These are phyloP conservation scores for Lota lota DNA, from an alignment of 2,113 vertebrate genomes.

Conservation along the genomic window DNA sequence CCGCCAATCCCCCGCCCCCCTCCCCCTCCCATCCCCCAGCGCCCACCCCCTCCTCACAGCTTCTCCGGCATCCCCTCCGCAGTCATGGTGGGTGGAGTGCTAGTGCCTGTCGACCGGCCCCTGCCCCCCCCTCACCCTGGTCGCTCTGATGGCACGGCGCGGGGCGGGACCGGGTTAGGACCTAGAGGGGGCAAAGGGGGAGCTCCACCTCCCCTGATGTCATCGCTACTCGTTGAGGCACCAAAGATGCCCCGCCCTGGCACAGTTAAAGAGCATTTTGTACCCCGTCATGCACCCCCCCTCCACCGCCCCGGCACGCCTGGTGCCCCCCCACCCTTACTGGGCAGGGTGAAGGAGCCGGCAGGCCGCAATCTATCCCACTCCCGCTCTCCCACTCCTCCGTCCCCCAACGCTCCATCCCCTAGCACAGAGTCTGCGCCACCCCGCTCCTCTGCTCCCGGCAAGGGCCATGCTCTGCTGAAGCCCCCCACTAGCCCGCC, in stretches of 20 bases:
- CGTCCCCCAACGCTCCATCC: constrained; percentile 57
- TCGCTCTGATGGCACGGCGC: constrained; percentile 53
- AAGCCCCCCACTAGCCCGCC: constrained; percentile 53
- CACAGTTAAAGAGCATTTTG: constrained; percentile 83
- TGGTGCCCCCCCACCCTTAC: constrained; percentile 68
- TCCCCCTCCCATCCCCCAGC: constrained; percentile 60
- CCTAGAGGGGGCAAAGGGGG: constrained; percentile 43
- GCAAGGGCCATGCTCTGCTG: constrained; percentile 36
- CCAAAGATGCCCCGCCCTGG: constrained; percentile 75
- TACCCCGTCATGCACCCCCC: constrained; percentile 67
- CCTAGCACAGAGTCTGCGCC: constrained; percentile 58
- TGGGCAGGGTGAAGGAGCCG: constrained; percentile 76
- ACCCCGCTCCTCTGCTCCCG: constrained; percentile 7
- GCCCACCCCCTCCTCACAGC: constrained; percentile 40
- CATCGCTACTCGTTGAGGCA: constrained; percentile 63
- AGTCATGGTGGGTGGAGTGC: constrained; percentile 74
- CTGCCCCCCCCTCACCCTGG: constrained; percentile 50
- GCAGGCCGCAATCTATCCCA: constrained; percentile 42
- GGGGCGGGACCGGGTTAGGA: constrained; percentile 32
- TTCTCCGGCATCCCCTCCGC: constrained; percentile 51
- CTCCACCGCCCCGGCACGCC: constrained; percentile 69
- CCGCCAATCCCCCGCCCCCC: constrained; percentile 57
- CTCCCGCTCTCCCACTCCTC: constrained; percentile 47
- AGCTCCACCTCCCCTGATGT: constrained; percentile 57
- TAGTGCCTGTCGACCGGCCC: constrained; percentile 65